phyloP scores from a whole-genome alignment of 2,797 vertebrate genomes.

The Tauraco hartlaubi region DNA sequence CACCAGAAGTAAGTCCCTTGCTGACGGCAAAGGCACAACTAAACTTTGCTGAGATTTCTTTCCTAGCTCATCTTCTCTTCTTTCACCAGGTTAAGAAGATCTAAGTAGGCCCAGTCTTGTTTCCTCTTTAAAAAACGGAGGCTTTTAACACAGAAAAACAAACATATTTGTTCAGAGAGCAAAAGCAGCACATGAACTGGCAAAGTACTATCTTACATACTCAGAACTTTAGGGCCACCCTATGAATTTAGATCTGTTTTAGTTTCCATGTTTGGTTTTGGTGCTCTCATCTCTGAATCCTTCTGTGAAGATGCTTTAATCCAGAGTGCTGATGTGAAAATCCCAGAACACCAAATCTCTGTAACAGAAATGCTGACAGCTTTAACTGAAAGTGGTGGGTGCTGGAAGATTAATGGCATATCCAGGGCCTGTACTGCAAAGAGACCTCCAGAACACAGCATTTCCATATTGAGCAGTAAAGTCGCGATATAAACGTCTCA shows the following conservation, averaged over 20 bases:
- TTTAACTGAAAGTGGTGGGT: background rate
- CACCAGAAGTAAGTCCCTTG: background rate
- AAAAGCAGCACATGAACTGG: background rate
- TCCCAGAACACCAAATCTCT: background rate
- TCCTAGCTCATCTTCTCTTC: background rate
- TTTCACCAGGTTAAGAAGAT: background rate
- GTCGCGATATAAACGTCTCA: accelerated
- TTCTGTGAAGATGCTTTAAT: background rate
- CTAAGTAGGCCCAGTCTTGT: background rate
- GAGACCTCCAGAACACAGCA: background rate
- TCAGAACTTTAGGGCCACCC: background rate
- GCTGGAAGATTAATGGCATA: background rate
- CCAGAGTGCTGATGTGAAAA: background rate
- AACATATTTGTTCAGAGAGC: background rate
- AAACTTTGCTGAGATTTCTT: background rate
- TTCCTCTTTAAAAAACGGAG: background rate
- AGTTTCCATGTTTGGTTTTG: background rate
- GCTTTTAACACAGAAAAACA: background rate
- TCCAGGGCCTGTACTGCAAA: background rate
- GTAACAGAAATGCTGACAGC: background rate
- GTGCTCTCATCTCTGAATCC: background rate
- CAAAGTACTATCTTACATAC: background rate
- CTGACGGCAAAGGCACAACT: background rate
- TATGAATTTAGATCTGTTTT: background rate
- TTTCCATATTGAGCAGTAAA: background rate